Evolutionary conservation across 1,140 invertebrate genomes (phyloP).

Genomic region (Brachystomella parvula): DNA sequence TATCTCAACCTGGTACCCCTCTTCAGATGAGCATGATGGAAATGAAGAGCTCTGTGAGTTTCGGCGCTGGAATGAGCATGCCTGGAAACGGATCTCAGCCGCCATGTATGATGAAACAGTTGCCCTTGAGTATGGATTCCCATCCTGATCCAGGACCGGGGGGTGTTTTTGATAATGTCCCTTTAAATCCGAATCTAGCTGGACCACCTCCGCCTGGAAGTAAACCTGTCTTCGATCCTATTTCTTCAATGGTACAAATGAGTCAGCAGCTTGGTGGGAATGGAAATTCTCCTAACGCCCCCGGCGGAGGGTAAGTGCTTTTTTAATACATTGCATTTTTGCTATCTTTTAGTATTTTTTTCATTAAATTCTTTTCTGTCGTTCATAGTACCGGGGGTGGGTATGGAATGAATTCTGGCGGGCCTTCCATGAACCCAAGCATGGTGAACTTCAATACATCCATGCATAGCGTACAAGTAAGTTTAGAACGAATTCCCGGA

Average conservation of each 20-base stretch:
- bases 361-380: constrained; percentile 3
- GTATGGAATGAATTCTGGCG: constrained; percentile 45
- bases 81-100: constrained; percentile 22
- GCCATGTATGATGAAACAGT: constrained; percentile 36
- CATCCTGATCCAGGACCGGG: constrained; percentile 36
- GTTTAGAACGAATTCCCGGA: constrained; percentile 5
- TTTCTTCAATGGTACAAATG: constrained; percentile 88
- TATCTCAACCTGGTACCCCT: constrained; percentile 37
- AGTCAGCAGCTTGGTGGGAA: constrained; percentile 75
- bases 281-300: constrained; percentile 48
- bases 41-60: constrained; percentile 29
- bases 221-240: constrained; percentile 66
- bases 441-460: constrained; percentile 44
- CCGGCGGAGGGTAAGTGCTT: constrained; percentile 42
- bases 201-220: constrained; percentile 43
- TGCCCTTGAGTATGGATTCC: constrained; percentile 45
- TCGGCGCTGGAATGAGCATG: constrained; percentile 21
- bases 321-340: constrained; percentile 21
- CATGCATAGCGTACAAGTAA: constrained; percentile 42
- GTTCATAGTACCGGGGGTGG: constrained; percentile 43
- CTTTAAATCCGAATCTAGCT: constrained; percentile 68
- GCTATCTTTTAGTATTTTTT: background rate
- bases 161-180: constrained; percentile 58
- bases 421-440: constrained; percentile 41
- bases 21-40: constrained; percentile 35